Evolutionary conservation across 2,113 vertebrate species (phyloP).

Genomic region (Craseonycteris thonglongyai): DNA sequence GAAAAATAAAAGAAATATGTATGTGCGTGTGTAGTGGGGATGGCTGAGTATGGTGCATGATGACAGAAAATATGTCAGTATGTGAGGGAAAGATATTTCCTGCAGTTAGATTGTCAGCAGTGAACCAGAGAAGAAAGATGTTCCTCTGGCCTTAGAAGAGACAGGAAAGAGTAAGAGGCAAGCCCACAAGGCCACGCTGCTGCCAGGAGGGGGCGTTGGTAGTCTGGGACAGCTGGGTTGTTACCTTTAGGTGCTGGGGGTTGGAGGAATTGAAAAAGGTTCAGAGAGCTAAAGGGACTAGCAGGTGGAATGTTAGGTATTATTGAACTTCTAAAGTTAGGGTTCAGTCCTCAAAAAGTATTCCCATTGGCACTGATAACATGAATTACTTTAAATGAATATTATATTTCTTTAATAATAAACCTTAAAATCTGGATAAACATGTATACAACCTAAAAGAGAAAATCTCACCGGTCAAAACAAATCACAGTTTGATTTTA

Average conservation of each 20-base stretch:
- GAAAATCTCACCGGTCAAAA: constrained; percentile 48
- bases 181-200: not conserved
- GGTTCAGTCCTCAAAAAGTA: not conserved
- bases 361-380: not conserved
- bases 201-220: not conserved
- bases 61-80: not conserved
- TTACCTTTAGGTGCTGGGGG: not conserved
- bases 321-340: not conserved
- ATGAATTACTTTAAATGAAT: not conserved
- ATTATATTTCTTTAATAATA: constrained; percentile 9
- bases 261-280: not conserved
- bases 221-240: not conserved
- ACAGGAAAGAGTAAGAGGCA: not conserved
- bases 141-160: not conserved
- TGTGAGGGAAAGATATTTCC: not conserved
- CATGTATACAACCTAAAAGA: not conserved
- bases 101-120: not conserved
- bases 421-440: not conserved
- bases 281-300: not conserved
- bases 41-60: not conserved
- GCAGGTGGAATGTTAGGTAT: not conserved
- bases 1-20: not conserved
- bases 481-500: constrained; percentile 52
- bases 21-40: not conserved
- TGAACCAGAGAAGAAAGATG: not conserved